A percentile compares a stretch with the other conserved stretches of the same genome.
phyloP scores from a whole-genome alignment of 1,140 invertebrate species.

The Drosophila bifasciata region DNA sequence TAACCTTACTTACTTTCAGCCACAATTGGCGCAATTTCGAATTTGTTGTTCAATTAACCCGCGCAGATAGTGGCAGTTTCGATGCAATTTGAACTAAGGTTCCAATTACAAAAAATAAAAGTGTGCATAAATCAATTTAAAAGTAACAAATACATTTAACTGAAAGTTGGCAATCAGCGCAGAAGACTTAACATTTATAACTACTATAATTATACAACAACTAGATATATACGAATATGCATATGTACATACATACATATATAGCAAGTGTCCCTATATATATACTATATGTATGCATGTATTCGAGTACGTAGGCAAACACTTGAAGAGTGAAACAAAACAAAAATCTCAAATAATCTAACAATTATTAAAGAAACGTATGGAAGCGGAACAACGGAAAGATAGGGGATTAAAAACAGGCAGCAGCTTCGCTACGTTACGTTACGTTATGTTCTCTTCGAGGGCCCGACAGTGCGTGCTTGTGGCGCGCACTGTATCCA shows the following conservation, averaged over 20 bases:
- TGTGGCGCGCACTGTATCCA: conserved; percentile 10
- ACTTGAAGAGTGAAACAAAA: conserved; percentile 28
- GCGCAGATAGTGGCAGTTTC: conserved; percentile 7
- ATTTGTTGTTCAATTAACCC: conserved; percentile 58
- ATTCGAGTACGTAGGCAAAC: conserved; percentile 31
- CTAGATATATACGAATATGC: conserved; percentile 11
- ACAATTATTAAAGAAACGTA: conserved; percentile 48
- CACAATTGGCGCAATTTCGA: conserved; percentile 11
- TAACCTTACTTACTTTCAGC: too few relatives aligned
- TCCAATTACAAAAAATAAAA: conserved; percentile 5
- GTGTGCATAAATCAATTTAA: conserved; percentile 43
- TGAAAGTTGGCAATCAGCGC: conserved; percentile 80
- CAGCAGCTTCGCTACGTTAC: conserved; percentile 29
- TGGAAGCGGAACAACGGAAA: background rate
- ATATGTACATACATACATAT: conserved; percentile 19
- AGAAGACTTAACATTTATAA: conserved; percentile 75
- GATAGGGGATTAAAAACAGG: conserved; percentile 8
- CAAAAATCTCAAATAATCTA: conserved; percentile 57
- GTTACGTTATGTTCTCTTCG: conserved; percentile 11
- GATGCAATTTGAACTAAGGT: conserved; percentile 18
- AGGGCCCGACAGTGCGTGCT: conserved; percentile 3
- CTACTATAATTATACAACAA: conserved; percentile 51
- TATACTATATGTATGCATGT: background rate
- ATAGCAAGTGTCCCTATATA: conserved; percentile 8
- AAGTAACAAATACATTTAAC: conserved; percentile 48